A percentile compares a stretch with the other conserved stretches of the same genome.
Conservation (phyloP, 2,888 invertebrate species). For the Cabera pusaria region DNA sequence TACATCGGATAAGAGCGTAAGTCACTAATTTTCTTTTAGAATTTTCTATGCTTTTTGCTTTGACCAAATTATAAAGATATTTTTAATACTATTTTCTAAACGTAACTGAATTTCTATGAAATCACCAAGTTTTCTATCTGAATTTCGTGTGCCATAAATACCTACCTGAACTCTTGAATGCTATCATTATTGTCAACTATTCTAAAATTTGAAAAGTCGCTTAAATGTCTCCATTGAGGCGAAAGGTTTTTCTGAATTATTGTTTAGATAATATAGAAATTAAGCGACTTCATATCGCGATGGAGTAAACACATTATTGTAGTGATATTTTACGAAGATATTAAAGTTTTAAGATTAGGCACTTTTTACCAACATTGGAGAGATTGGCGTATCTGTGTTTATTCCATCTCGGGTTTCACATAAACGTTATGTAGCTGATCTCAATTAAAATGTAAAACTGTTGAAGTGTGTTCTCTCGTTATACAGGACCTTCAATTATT, state of each 20-base stretch:
- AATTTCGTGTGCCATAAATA: conserved; percentile 24
- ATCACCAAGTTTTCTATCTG: conserved; percentile 9
- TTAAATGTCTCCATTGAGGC: not conserved
- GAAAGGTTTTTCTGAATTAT: no score
- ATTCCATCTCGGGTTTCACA: conserved; percentile 21
- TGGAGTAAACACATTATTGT: conserved; percentile 9
- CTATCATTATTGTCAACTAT: conserved; percentile 6
- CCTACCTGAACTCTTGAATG: conserved; percentile 9
- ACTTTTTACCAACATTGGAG: conserved; percentile 1
- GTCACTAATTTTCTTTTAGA: no score
- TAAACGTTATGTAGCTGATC: conserved; percentile 57
- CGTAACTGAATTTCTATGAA: conserved; percentile 1
- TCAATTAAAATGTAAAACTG: conserved; percentile 54
- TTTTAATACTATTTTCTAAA: conserved; percentile 9
- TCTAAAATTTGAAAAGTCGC: conserved; percentile 6
- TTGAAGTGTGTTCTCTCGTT: conserved; percentile 73
- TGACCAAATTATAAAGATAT: no score
- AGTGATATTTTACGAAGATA: no score
- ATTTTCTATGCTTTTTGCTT: no score
- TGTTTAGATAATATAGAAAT: conserved; percentile 1
- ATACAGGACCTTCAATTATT: conserved; percentile 76
- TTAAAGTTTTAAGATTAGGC: conserved; percentile 4
- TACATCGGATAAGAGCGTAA: no score
- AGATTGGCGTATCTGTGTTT: conserved; percentile 13
- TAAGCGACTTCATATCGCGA: conserved; percentile 7